Evolutionary conservation across 2,888 invertebrate genomes (phyloP).

Genomic region (Notodonta ziczac): DNA sequence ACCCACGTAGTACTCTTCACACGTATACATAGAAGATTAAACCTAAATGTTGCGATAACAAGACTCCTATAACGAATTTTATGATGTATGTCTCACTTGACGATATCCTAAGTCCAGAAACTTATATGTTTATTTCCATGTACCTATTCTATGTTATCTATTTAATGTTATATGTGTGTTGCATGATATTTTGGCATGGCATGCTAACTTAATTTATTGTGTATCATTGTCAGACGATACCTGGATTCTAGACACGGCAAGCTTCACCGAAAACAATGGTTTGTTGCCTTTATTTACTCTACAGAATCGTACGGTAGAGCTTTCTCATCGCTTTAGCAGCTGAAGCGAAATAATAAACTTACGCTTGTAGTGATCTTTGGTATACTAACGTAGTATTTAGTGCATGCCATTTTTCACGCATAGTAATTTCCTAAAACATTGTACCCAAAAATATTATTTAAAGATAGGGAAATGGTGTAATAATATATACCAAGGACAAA

Average conservation of each 20-base stretch:
- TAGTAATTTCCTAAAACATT: not conserved
- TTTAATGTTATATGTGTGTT: constrained; percentile 60
- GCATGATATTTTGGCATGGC: constrained; percentile 81
- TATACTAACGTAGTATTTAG: constrained; percentile 32
- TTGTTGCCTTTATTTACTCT: constrained; percentile 72
- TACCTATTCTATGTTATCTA: constrained; percentile 41
- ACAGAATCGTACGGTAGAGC: constrained; percentile 50
- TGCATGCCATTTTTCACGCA: constrained; percentile 29
- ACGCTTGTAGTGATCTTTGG: constrained; percentile 37
- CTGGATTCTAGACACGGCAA: constrained; percentile 81
- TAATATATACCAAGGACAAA: no score
- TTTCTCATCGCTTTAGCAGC: constrained; percentile 53
- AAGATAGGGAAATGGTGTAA: no score
- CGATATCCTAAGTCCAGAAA: constrained; percentile 26
- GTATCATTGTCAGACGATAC: constrained; percentile 82
- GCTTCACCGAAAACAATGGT: constrained; percentile 76
- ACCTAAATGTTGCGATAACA: constrained; percentile 38
- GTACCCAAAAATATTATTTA: constrained; percentile 1
- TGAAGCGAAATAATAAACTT: constrained; percentile 50
- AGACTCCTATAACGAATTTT: constrained; percentile 15
- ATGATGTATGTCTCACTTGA: constrained; percentile 19
- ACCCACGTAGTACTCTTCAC: constrained; percentile 41
- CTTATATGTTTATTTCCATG: constrained; percentile 40
- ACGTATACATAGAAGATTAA: constrained; percentile 32
- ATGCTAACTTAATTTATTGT: constrained; percentile 78